Conservation (phyloP, 2,797 vertebrate genomes). For the Danio choprae region DNA sequence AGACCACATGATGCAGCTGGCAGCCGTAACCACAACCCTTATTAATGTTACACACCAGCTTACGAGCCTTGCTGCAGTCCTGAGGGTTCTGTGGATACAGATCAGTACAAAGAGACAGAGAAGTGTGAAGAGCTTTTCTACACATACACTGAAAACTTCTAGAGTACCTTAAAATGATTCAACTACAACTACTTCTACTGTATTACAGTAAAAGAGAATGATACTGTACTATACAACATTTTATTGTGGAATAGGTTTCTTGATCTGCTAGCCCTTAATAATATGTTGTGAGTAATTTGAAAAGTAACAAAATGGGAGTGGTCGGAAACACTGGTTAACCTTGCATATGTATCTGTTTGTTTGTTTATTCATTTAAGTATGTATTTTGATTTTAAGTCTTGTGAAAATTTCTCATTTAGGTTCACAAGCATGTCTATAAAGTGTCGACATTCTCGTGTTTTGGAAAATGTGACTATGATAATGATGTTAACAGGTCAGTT, state of each 20-base stretch:
- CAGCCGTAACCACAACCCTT: conserved; percentile 99
- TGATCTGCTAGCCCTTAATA: conserved; percentile 4
- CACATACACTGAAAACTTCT: not conserved
- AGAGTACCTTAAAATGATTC: not conserved
- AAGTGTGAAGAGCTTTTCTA: not conserved
- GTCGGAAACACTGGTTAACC: too few relatives aligned
- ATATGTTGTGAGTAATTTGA: too few relatives aligned
- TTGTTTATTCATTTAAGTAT: too few relatives aligned
- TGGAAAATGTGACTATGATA: too few relatives aligned
- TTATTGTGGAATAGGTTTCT: conserved; percentile 7
- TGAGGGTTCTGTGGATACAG: conserved; percentile 85
- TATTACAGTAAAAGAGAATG: not conserved
- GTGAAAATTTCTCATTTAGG: too few relatives aligned
- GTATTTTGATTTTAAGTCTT: too few relatives aligned
- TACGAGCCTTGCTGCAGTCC: conserved; percentile 96
- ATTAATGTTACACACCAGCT: conserved; percentile 99
- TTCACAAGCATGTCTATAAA: too few relatives aligned
- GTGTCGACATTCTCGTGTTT: too few relatives aligned
- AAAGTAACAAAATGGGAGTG: too few relatives aligned
- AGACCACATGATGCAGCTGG: conserved; percentile 98
- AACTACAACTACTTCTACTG: too few relatives aligned
- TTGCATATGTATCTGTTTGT: too few relatives aligned
- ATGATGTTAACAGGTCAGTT: too few relatives aligned
- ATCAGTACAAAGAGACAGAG: not conserved
- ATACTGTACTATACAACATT: not conserved